Evolutionary conservation across 1,140 invertebrate genomes (phyloP), one percentile per base, ranked within the genome.

Genomic region (Macrobrachium nipponense): DNA sequence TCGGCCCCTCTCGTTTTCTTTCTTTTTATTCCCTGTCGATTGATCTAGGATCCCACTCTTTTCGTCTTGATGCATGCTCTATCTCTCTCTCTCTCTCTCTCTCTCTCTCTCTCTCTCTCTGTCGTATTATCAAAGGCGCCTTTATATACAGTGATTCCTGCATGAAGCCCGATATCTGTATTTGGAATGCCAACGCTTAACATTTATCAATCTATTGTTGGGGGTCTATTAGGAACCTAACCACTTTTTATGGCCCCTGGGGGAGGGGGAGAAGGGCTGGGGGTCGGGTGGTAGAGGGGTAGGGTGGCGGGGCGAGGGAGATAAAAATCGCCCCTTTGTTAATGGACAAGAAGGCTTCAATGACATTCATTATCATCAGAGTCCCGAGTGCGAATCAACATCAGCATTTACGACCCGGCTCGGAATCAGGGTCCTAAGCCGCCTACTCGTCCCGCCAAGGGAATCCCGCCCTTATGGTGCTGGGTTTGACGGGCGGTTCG

Each of bases 131-230:
- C 4, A 36, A 36, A 36, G 27, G 27, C 27, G 1, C 27, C 27
- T 36, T 36, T 36, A 36, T 77, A 77, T 78, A 84, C 66, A 77
- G 44, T 78, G 75, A 84, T 68, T 78, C 82, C n/a, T 36, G 73
- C 61, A 77, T 70, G 61, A 77, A 36, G 15, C 20, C 5, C 10
- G 18, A 18, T 8, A 27, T 51, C 80, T 72, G 66, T 70, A 72
- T 59, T 59, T 72, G 83, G 83, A 80, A 85, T 72, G 83, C 70
- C 83, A 79, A 61, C 59, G 83, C 78, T 80, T 36, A 36, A 86
- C 78, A 86, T 86, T 86, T 86, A 86, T 86, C 84, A 86, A 81
- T 86, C 84, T 86, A 86, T 86, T 86, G 84, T 86, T 86, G 84
- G 61, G 27, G 84, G 84, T 80, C 84, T 86, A 81, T 86, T 86